These are phyloP conservation scores for Pomatorhinus ruficollis DNA, from an alignment of 2,113 vertebrate species.

Conservation along the genomic window DNA sequence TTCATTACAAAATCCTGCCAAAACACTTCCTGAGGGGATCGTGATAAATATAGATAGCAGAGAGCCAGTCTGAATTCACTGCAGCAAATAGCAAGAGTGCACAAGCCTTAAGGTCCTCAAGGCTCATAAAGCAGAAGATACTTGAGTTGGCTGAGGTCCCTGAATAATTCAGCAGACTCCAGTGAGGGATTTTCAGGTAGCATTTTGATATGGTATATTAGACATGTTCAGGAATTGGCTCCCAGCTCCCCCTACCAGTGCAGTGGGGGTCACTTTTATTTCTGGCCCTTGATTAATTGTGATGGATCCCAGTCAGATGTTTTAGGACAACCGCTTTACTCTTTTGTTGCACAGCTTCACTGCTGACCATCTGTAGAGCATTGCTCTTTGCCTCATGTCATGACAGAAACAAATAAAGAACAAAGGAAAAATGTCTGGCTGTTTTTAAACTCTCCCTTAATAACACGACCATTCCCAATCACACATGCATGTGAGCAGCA, in stretches of 20 bases:
- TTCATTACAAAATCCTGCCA: constrained; percentile 70
- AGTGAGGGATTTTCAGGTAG: constrained; percentile 60
- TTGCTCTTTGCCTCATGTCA: not conserved
- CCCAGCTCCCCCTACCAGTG: not conserved
- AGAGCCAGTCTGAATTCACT: constrained; percentile 39
- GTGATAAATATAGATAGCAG: constrained; percentile 71
- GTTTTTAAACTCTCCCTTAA: not conserved
- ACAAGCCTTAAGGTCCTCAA: constrained; percentile 42
- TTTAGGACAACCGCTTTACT: not conserved
- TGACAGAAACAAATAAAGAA: not conserved
- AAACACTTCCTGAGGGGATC: constrained; percentile 69
- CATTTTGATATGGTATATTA: not conserved
- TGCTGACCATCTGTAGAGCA: constrained; percentile 20
- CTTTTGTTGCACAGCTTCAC: not conserved
- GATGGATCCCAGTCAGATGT: not conserved
- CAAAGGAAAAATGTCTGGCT: constrained; percentile 6
- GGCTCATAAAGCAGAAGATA: constrained; percentile 59
- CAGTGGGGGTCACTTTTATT: constrained; percentile 4
- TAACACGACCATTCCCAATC: not conserved
- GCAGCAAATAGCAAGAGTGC: not conserved
- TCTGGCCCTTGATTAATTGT: not conserved
- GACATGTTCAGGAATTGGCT: not conserved
- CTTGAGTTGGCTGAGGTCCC: constrained; percentile 35
- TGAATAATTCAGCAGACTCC: constrained; percentile 43
- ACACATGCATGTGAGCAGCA: not conserved